Conservation (phyloP, 2,797 vertebrate species). For the Momotus momota region DNA sequence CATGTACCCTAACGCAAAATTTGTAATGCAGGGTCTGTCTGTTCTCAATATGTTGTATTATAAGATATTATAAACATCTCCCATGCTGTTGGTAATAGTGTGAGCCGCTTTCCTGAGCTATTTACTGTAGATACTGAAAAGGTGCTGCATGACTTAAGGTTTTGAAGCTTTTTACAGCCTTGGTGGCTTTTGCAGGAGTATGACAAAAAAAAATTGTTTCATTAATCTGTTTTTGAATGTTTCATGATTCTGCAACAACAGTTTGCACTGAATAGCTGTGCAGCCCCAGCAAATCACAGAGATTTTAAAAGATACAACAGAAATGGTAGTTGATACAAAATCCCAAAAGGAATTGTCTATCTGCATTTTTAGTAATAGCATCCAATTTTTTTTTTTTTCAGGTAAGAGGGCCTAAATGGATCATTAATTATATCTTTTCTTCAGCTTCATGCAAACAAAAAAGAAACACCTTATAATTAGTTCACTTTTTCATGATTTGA, state of each 20-base stretch:
- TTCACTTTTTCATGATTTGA: neutral
- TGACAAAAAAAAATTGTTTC: neutral
- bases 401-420: neutral
- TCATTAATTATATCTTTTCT: neutral
- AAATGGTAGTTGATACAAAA: neutral
- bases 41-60: neutral
- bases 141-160: neutral
- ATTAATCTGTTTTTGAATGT: neutral
- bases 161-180: conserved; percentile 8
- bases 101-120: neutral
- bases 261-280: neutral
- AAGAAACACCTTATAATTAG: neutral
- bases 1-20: neutral
- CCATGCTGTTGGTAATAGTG: neutral
- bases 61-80: neutral
- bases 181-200: neutral
- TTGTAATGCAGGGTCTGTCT: neutral
- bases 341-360: neutral
- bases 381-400: neutral
- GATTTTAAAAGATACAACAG: neutral
- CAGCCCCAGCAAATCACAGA: neutral
- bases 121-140: neutral
- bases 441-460: neutral
- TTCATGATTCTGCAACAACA: neutral
- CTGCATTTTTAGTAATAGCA: neutral